phyloP scores from a whole-genome alignment of 92 coral and sea anemone genomes.

The Micromussa lordhowensis region DNA sequence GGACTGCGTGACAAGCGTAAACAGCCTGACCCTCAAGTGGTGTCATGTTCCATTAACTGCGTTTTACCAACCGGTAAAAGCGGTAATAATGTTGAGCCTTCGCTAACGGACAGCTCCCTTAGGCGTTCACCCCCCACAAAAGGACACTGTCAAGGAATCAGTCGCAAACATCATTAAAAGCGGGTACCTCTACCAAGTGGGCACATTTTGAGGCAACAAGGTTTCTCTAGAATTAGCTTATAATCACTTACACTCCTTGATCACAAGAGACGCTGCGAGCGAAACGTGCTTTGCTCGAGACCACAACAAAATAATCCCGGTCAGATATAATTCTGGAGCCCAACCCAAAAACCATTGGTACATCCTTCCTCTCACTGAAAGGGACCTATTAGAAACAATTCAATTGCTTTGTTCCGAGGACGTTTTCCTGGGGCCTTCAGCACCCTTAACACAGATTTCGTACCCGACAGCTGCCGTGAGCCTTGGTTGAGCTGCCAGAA shows the following conservation, averaged over 20 bases:
- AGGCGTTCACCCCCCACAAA: neutral
- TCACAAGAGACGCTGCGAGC: neutral
- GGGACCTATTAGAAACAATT: neutral
- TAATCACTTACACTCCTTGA: neutral
- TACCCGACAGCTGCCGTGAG: conserved; percentile 30
- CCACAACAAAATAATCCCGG: neutral
- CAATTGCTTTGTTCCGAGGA: no score
- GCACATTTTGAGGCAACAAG: neutral
- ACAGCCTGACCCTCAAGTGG: no score
- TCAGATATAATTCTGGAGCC: neutral
- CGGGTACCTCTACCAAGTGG: neutral
- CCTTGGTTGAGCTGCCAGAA: conserved; percentile 74
- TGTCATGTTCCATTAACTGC: no score
- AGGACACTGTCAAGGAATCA: no score
- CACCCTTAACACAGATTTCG: neutral
- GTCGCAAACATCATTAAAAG: no score
- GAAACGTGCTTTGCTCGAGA: neutral
- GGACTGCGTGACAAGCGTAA: no score
- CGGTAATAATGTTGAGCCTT: neutral
- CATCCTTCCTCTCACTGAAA: neutral
- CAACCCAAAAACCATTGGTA: no score
- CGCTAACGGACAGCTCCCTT: neutral
- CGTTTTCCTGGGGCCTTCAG: neutral
- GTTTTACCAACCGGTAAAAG: no score
- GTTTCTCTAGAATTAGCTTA: neutral